phyloP scores from a whole-genome alignment of 2,797 vertebrate species.

The Crax fasciolata region DNA sequence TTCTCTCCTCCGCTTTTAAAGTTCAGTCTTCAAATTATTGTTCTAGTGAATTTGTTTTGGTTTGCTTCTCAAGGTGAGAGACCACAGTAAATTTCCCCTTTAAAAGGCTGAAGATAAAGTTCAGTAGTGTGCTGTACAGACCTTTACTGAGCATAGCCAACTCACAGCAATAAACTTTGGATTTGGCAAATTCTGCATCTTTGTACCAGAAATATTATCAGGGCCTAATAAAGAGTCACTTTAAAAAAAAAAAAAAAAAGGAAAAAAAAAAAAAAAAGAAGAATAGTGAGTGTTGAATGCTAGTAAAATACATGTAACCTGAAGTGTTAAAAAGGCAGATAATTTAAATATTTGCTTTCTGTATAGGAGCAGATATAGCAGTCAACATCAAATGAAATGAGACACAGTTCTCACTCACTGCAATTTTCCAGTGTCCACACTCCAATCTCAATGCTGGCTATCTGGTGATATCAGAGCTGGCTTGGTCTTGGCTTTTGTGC shows the following conservation, averaged over 20 bases:
- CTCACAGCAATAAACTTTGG: conserved; percentile 27
- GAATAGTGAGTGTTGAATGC: not conserved
- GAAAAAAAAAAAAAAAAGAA: fast-evolving
- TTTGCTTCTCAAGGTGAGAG: conserved; percentile 38
- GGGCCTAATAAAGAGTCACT: not conserved
- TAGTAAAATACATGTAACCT: not conserved
- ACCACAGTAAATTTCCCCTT: conserved; percentile 47
- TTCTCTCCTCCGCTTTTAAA: conserved; percentile 32
- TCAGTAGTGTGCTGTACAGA: conserved; percentile 13
- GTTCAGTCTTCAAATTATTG: conserved; percentile 51
- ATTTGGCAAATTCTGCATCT: not conserved
- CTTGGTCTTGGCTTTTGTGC: not conserved
- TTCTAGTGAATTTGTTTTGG: conserved; percentile 40
- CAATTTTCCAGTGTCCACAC: not conserved
- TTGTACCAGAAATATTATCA: not conserved
- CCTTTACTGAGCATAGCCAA: not conserved
- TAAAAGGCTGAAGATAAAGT: conserved; percentile 27
- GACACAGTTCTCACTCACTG: not conserved
- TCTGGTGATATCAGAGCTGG: not conserved
- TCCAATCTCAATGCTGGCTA: not conserved
- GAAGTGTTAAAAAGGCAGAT: not conserved
- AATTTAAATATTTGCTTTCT: not conserved
- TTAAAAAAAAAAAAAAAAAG: not conserved
- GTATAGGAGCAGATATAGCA: not conserved
- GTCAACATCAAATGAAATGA: not conserved